Evolutionary conservation across 2,888 invertebrate species (phyloP), one percentile per base, ranked within the genome.

Genomic region (Lithosia quadra): DNA sequence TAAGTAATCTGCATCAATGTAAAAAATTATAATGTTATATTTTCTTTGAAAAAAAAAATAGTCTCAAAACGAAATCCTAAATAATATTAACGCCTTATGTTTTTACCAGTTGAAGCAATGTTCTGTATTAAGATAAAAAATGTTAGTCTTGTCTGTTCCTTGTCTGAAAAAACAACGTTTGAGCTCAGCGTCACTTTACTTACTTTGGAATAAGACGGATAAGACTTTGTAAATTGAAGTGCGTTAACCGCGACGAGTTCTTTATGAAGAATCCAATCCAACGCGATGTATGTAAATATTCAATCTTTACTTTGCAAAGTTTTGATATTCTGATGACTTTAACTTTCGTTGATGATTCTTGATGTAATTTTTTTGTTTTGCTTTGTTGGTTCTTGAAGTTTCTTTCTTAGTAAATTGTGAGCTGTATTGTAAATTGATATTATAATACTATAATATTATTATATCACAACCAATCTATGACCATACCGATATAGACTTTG

Each of bases 201-300:
- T 43, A 43, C 43, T 43, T 43, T 18, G 43, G 43, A 43, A 18
- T 43, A 18, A 43, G n/a, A 49, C 49, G n/a, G n/a, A n/a, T 49
- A n/a, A 49, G n/a, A 49, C 49, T 49, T 49, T 49, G 8, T n/a
- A 49, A 49, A 49, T 49, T 49, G 49, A 49, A 49, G 49, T 49
- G 49, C 49, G 2, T n/a, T 49, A 49, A 49, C n/a, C 49, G n/a
- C 49, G 9, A 34, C 9, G 34, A 49, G n/a, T 49, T 49, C n/a
- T 49, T 49, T 49, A 49, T 49, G 49, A n/a, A 49, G 49, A 49
- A 49, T 49, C n/a, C n/a, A 49, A 49, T 49, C 9, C n/a, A 49
- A 18, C 18, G 18, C 15, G 15, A 43, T 43, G 5, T 49, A 49
- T 49, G n/a, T 49, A n/a, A 7, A 49, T 49, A n/a, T n/a, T 49